Evolutionary conservation across 2,888 invertebrate genomes (phyloP).

Genomic region (Harmothoe impar): DNA sequence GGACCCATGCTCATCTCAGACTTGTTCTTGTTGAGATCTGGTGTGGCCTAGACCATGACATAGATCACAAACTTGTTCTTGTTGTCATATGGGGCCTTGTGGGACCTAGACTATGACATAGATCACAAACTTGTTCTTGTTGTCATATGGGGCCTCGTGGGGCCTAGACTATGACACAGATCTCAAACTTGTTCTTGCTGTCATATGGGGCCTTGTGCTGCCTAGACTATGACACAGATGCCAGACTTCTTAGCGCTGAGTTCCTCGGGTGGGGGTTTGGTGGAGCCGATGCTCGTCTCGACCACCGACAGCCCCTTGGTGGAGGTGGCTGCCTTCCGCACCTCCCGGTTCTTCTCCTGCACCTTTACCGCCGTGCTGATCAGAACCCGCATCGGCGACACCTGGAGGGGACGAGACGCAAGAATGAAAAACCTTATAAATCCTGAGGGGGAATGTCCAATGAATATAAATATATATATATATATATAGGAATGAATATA

Average conservation of each 20-base stretch:
- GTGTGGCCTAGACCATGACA: too few relatives aligned
- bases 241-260: background rate
- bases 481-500: too few relatives aligned
- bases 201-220: too few relatives aligned
- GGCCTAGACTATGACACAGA: conserved; percentile 21
- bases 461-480: background rate
- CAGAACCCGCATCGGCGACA: conserved; percentile 62
- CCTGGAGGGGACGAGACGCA: background rate
- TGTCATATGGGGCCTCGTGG: background rate
- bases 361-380: conserved; percentile 63
- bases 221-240: conserved; percentile 10
- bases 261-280: background rate
- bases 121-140: too few relatives aligned
- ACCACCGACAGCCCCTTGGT: background rate
- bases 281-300: background rate
- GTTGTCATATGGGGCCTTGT: background rate
- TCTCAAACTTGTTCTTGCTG: background rate
- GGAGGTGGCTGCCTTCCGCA: background rate
- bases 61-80: too few relatives aligned
- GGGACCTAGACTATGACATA: background rate
- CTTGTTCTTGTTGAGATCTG: too few relatives aligned
- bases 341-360: conserved; percentile 65
- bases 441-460: too few relatives aligned
- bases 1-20: background rate
- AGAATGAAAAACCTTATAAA: background rate